Evolutionary conservation across 2,888 invertebrate genomes (phyloP).

Genomic region (Camponotus fellah): DNA sequence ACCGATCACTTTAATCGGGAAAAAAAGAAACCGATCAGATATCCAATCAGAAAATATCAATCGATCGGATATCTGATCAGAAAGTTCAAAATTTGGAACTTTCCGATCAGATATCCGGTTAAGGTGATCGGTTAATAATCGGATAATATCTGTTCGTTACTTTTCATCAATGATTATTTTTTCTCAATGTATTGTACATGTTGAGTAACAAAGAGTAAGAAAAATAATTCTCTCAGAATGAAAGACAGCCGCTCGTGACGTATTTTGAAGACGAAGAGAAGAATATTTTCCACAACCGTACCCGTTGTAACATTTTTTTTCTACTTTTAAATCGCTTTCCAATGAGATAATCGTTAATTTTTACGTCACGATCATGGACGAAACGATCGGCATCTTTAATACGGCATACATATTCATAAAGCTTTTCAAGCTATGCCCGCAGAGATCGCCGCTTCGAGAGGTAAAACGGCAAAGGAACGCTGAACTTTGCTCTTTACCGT

Average conservation of each 20-base stretch:
- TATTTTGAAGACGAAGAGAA: neutral
- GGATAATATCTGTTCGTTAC: too few relatives aligned
- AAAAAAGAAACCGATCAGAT: too few relatives aligned
- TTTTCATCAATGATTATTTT: too few relatives aligned
- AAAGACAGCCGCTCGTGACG: neutral
- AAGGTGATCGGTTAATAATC: too few relatives aligned
- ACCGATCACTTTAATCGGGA: too few relatives aligned
- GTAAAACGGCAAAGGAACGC: conserved; percentile 6
- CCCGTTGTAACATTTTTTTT: neutral
- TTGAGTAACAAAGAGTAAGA: neutral
- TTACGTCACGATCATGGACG: neutral
- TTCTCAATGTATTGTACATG: too few relatives aligned
- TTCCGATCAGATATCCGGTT: too few relatives aligned
- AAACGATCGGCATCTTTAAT: neutral
- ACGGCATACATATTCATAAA: neutral
- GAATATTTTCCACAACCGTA: neutral
- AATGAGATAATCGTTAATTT: neutral
- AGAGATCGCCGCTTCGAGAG: conserved; percentile 8
- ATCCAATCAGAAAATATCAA: too few relatives aligned
- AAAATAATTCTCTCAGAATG: neutral
- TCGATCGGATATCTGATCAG: too few relatives aligned
- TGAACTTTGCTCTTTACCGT: conserved; percentile 56
- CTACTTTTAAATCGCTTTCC: neutral
- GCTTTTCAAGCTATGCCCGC: neutral
- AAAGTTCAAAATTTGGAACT: too few relatives aligned